Evolutionary conservation across 2,797 vertebrate species (phyloP), one percentile per base, ranked within the genome.

Genomic region (Nannoperca australis): DNA sequence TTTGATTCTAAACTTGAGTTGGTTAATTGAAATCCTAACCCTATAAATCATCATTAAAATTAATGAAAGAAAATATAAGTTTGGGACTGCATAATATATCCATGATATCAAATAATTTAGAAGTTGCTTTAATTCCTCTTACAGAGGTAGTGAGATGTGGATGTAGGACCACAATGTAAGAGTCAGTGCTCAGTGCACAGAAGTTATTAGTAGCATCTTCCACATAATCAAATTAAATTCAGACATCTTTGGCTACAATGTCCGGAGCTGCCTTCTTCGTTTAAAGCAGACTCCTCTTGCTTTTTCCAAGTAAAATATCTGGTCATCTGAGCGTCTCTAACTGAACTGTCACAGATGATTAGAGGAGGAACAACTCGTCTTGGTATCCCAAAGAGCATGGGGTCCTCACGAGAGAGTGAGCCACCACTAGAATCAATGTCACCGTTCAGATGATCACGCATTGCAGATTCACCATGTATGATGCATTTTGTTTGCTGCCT

Each of bases 401-500:
- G 93, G 92, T 92, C 92, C 91, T 93, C 93, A 95, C 90, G 89
- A 94, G 93, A 94, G 89, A 86, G 64, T 55, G 84, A 90, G 87
- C 89, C 89, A 93, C 88, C 85, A 91, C 82, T 80, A 83, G 92
- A 93, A 92, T 94, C 93, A 95, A 94, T 94, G 94, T 93, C 92
- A 92, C 88, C 83, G 88, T 94, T 95, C 91, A 94, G 89, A 89
- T 89, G 89, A 93, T 93, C 89, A 92, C 76, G 90, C 92, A 92
- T 88, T 83, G 67, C 90, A 75, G 91, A 95, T 95, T 94, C 81
- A 93, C 93, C 95, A 91, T 94, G 93, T 88, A 94, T 93, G 93
- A 95, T 95, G 91, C 90, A 95, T 95, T 95, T 90, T 89, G 90
- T 93, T 87, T 95, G 94, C 94, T 88, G 54, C 84, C 84, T 88